Evolutionary conservation across 2,797 vertebrate genomes (phyloP), one percentile per base, ranked within the genome.

Genomic region (Mormyrops attenuatus): DNA sequence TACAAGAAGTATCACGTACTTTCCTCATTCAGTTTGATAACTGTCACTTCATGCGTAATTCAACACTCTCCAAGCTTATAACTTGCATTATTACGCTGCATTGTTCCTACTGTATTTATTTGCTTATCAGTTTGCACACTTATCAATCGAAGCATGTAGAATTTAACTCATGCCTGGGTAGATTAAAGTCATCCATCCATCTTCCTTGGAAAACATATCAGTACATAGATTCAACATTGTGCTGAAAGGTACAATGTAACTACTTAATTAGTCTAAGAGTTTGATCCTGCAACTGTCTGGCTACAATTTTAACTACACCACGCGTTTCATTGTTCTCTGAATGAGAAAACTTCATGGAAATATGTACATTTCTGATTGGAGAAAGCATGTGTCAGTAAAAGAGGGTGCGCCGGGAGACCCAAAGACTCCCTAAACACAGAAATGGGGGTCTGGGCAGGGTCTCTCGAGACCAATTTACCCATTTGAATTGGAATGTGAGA

Each of bases 401-500:
- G 80, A 17, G 7, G 20, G 41, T 49, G 80, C 13, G 6, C 17
- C 5, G 53, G 15, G 3, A 15, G 26, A 50, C 50, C 52, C 50
- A 49, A 22, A 5, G 34, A 26, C n/a, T 2, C 17, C 73, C 34
- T 5, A 13, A 30, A 13, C 38, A 26, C 34, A 2, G 50, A 17
- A 30, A 92, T 91, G 93, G 94, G 92, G 93, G 90, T 89, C 38
- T 69, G 87, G 92, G 91, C 92, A 90, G 80, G 88, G 90, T 92
- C 91, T 93, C 93, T 92, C 92, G 91, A 92, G 92, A 88, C 82
- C 88, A 77, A 90, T 94, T 94, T 66, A 26, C 87, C 55, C 92
- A 89, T 88, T 60, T 50, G 90, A 90, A 88, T 22, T 84, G 93
- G 95, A 95, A 96, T 96, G 94, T 89, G 87, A 94, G 94, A 95